These are phyloP conservation scores for Schizotus pectinicornis DNA, from an alignment of 2,888 invertebrate species.

Conservation along the genomic window DNA sequence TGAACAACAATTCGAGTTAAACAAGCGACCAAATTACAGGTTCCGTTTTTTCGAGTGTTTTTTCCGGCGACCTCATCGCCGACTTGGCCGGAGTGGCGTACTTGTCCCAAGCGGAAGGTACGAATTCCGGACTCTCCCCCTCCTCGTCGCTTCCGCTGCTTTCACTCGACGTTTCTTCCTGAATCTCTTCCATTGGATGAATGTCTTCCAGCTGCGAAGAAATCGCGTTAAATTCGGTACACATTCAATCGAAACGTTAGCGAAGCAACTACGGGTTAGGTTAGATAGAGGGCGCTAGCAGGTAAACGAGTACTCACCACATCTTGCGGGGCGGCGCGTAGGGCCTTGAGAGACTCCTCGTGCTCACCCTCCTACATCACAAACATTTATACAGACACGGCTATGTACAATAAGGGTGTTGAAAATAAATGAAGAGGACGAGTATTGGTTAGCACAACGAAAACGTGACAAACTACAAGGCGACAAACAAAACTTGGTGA, in stretches of 20 bases:
- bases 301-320: slow-evolving; percentile 47
- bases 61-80: slow-evolving; percentile 70
- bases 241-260: not conserved
- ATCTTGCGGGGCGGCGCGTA: slow-evolving; percentile 56
- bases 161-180: slow-evolving; percentile 48
- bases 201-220: slow-evolving; percentile 42
- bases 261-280: no score
- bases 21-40: slow-evolving; percentile 30
- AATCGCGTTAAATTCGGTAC: slow-evolving; percentile 12
- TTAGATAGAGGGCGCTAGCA: not conserved
- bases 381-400: slow-evolving; percentile 34
- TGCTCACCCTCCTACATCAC: slow-evolving; percentile 57
- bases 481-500: not conserved
- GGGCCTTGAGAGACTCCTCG: slow-evolving; percentile 58
- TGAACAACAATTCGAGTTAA: not conserved
- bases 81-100: slow-evolving; percentile 78
- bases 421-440: slow-evolving; percentile 16
- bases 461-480: slow-evolving; percentile 7
- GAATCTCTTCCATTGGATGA: slow-evolving; percentile 48
- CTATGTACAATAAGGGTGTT: slow-evolving; percentile 17
- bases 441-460: not conserved
- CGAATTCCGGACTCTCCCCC: slow-evolving; percentile 71
- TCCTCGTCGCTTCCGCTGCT: slow-evolving; percentile 59
- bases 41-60: slow-evolving; percentile 52
- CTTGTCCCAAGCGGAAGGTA: slow-evolving; percentile 83